These are phyloP conservation scores for Eupithecia abbreviata DNA, from an alignment of 2,888 invertebrate genomes.

Conservation along the genomic window DNA sequence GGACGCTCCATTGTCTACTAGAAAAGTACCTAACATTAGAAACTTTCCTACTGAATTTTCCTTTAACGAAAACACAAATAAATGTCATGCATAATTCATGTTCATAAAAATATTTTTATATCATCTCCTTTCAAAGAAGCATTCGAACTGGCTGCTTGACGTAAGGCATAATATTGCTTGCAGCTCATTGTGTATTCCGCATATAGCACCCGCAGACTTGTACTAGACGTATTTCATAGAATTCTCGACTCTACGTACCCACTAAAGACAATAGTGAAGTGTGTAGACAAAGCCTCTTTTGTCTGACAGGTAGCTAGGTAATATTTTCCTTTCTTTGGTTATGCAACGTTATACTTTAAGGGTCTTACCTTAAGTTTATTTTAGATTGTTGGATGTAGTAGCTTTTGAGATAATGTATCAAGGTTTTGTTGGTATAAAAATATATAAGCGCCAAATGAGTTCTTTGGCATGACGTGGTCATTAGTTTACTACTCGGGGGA, in stretches of 20 bases:
- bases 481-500: neutral
- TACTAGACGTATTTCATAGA: conserved; percentile 44
- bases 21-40: neutral
- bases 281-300: conserved; percentile 58
- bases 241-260: conserved; percentile 53
- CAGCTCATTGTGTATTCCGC: conserved; percentile 41
- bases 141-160: conserved; percentile 46
- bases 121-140: conserved; percentile 54
- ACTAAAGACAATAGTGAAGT: conserved; percentile 56
- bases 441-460: conserved; percentile 18
- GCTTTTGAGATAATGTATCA: conserved; percentile 24
- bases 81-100: conserved; percentile 59
- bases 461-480: neutral
- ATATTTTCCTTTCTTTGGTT: conserved; percentile 39
- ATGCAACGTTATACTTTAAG: conserved; percentile 44
- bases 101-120: conserved; percentile 62
- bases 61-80: conserved; percentile 56
- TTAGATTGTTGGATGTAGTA: conserved; percentile 31
- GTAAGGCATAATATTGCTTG: conserved; percentile 55
- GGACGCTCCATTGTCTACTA: neutral
- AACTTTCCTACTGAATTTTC: conserved; percentile 51
- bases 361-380: conserved; percentile 34
- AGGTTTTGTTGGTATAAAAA: conserved; percentile 29
- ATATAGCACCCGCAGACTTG: conserved; percentile 38
- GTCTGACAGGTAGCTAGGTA: conserved; percentile 46